A percentile compares a stretch with the other conserved stretches of the same genome.
Evolutionary conservation across 2,113 vertebrate species (phyloP).

Genomic region (Mastomys natalensis): DNA sequence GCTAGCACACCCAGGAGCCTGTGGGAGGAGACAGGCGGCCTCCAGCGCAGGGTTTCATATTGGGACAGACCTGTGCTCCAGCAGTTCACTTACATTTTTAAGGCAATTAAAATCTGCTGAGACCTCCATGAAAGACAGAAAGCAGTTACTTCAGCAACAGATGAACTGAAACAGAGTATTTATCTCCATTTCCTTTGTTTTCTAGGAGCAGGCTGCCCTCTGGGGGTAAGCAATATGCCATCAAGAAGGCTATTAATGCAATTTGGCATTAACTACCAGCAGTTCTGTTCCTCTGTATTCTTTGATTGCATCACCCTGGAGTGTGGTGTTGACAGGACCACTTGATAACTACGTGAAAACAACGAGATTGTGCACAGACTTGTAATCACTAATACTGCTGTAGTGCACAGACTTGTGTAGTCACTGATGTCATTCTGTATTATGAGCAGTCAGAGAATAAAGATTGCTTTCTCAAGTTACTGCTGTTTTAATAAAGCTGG

Average conservation of each 20-base stretch:
- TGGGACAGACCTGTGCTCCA: constrained; percentile 54
- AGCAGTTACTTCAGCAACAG: constrained; percentile 39
- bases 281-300: constrained; percentile 8
- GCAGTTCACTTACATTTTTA: neutral
- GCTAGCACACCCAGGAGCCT: neutral
- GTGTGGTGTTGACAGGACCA: constrained; percentile 34
- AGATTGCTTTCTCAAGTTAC: constrained; percentile 59
- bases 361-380: constrained; percentile 34
- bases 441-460: constrained; percentile 45
- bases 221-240: constrained; percentile 61
- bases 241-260: constrained; percentile 65
- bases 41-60: constrained; percentile 32
- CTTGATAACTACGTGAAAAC: constrained; percentile 6
- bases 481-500: constrained; percentile 46
- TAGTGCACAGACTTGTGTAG: constrained; percentile 38
- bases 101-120: constrained; percentile 51
- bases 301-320: neutral
- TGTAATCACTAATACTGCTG: no score
- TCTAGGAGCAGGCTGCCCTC: constrained; percentile 72
- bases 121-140: constrained; percentile 46
- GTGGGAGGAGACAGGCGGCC: constrained; percentile 14
- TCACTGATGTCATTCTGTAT: constrained; percentile 46
- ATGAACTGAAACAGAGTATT: constrained; percentile 60
- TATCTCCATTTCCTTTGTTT: constrained; percentile 68
- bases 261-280: constrained; percentile 68